Evolutionary conservation across 1,140 invertebrate genomes (phyloP).

Genomic region (Melipona quadrifasciata): DNA sequence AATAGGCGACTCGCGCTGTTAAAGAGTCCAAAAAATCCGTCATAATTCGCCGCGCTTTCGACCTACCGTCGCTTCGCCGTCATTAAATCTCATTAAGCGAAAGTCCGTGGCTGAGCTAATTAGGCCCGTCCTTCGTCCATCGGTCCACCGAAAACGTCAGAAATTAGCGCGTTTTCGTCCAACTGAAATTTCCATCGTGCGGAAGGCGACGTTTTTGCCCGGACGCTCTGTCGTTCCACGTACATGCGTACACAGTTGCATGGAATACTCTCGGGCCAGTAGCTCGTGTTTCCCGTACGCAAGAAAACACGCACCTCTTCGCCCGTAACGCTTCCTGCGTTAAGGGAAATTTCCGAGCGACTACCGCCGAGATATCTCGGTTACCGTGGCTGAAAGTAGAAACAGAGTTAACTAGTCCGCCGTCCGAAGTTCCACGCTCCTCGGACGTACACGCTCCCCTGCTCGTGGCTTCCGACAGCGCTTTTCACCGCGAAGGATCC

Average conservation of each 20-base stretch:
- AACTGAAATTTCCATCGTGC: not conserved
- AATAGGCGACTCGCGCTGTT: not conserved
- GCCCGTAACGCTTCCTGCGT: constrained; percentile 4
- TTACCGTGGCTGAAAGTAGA: constrained; percentile 54
- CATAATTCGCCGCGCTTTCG: constrained; percentile 4
- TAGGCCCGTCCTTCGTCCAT: not conserved
- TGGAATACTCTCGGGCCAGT: not conserved
- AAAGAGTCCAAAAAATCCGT: not conserved
- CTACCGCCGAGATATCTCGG: constrained; percentile 35
- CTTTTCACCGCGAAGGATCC: constrained; percentile 53
- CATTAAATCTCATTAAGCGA: constrained; percentile 36
- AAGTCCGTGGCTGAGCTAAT: constrained; percentile 17
- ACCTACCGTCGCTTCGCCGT: not conserved
- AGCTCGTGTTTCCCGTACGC: not conserved
- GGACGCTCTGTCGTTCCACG: not conserved
- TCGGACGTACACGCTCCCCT: constrained; percentile 44
- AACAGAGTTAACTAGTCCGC: constrained; percentile 63
- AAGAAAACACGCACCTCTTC: constrained; percentile 35
- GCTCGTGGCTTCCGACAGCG: constrained; percentile 52
- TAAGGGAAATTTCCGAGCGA: constrained; percentile 47
- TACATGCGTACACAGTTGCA: not conserved
- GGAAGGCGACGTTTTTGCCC: not conserved
- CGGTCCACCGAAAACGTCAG: not conserved
- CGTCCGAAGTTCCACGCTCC: constrained; percentile 51
- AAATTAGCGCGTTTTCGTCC: not conserved